Base-by-base conservation (phyloP, 1,140 invertebrate species). In the Drosophila neocordata region DNA sequence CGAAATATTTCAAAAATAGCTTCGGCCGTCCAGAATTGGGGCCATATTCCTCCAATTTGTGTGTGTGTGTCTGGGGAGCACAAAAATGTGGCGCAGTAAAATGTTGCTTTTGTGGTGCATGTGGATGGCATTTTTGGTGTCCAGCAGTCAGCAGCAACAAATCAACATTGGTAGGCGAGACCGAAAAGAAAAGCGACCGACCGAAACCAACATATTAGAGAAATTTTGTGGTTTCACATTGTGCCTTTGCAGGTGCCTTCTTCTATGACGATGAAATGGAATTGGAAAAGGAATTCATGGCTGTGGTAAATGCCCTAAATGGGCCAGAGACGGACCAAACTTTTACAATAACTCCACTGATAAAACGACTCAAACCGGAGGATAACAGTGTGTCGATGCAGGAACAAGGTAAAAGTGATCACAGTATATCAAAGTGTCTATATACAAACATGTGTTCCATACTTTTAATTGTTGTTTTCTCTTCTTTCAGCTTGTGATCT, bases 401-500 rank as follows among this genome's bases (percentile, higher is more conserved):
- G 66, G 76, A 80, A 52, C 57, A 89, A 44, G 87, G 91, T 91
- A 20, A 20, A 66, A 7, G 2, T 7, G 15, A 20, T 48, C 8
- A 20, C 15, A 48, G 8, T 18, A 15, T 18, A 0, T 44, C 22
- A 24, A 2, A 24, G 18, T 44, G 6, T 18, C 7, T 44, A 1
- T 6, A 48, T 0, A 48, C 18, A 31, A 4, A 48, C 8, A 20
- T 48, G 35, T 63, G 3, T 15, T 34, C 12, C 2, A 7, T 48
- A 20, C 41, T 15, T 1, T 15, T 24, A 1, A 7, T 24, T 12
- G 34, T 53, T 65, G 55, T 62, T 57, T 12, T 34, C 35, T 48
- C 64, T 88, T 76, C 48, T 66, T 88, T 76, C 37, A 94, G 94
- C 91, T 2, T 94, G 94, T 79, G 92, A 94, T 58, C 83, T 94